Base-by-base conservation (phyloP, 2,888 invertebrate genomes). In the Cataglyphis rosenhaueri region DNA sequence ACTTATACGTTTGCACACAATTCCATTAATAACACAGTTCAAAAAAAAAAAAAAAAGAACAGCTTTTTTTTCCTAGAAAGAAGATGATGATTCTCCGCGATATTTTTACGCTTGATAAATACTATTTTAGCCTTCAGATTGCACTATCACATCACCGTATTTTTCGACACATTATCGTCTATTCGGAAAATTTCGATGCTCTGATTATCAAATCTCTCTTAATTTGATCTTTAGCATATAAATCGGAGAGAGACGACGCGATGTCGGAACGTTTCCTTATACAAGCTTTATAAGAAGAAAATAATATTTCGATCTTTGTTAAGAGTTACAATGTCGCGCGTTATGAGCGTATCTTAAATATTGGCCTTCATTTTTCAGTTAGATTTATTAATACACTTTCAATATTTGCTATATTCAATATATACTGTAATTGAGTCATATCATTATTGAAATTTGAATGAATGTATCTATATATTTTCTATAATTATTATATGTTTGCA, bases 401-500 rank as follows among this genome's bases (percentile, higher is more conserved):
- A 85, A 84, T 3, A 78, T 15, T 70, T 21, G 18, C n/a, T 79
- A 90, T 87, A 91, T 91, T 93, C 86, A 91, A 89, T 92, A 29
- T 29, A 29, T 29, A 91, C 91, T 93, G 85, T 84, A 90, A 85
- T 84, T 90, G 88, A 92, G 85, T 92, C 91, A 92, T 93, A 93
- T 93, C 92, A 92, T 88, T 92, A 91, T 88, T 87, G 75, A 91
- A 87, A 87, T 86, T 91, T 91, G 91, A 92, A 91, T 92, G 90
- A 90, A 88, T 93, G 92, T 93, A 93, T 88, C 89, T 91, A 92
- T 91, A 92, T 93, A 92, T 94, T 94, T 94, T 94, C 93, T 94
- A 94, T 94, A 92, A 93, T 93, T 93, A 94, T 94, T 94, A 93
- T 92, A 93, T 94, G 93, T 94, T 93, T 89, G 93, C 88, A 92